Evolutionary conservation across 2,797 vertebrate genomes (phyloP), one percentile per base, ranked within the genome.

Genomic region (Hipposideros larvatus): DNA sequence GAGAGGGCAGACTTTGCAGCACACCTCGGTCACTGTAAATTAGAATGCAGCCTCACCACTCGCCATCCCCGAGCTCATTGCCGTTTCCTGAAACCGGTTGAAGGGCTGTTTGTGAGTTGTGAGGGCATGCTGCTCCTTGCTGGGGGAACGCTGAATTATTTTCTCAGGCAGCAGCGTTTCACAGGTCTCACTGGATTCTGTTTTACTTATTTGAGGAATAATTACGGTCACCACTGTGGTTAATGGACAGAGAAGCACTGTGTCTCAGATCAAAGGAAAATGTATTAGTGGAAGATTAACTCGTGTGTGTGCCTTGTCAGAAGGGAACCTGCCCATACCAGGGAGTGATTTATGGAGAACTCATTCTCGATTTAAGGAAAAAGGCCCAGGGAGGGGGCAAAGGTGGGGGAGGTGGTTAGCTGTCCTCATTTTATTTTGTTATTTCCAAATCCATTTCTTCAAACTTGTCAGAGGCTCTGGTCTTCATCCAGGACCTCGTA

Each of bases 401-500:
- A 95, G 96, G 83, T 92, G 87, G 96, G 90, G 75, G 95, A 92
- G 75, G 74, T 71, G 37, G 78, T 71, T 66, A 86, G 66, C 89
- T 96, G 90, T 94, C 79, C 75, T 95, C 43, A 24, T 84, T 92
- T 95, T 78, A 88, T 92, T 95, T 94, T 95, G 88, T 77, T 89
- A 83, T 95, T 97, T 96, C 90, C 96, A 97, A 95, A 96, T 96
- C 90, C 65, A 96, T 97, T 93, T 96, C 97, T 97, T 91, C 90
- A 91, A 93, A 95, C 78, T 96, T 95, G 97, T 97, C 96, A 95
- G 80, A 97, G 97, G 85, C 88, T 74, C 94, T 98, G 96, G 96
- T 95, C 88, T 96, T 84, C 94, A 87, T 97, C 97, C 97, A 97
- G 92, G 88, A 90, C 94, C 96, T 96, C 86, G 57, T 87, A 96